Evolutionary conservation across 2,888 invertebrate species (phyloP).

Genomic region (Himalopsyche japonica): DNA sequence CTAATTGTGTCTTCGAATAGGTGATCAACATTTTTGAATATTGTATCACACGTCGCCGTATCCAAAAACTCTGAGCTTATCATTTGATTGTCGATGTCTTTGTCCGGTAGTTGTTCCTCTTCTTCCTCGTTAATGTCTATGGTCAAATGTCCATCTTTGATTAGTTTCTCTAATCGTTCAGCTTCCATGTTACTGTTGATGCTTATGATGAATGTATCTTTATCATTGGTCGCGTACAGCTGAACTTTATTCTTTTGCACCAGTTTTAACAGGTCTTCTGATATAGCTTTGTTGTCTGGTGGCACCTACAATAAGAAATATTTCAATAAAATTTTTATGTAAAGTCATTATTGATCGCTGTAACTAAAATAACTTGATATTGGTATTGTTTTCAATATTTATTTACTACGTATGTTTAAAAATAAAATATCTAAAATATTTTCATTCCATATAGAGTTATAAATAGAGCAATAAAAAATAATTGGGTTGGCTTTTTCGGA

Average conservation of each 20-base stretch:
- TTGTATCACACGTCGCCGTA: neutral
- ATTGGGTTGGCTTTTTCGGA: too few relatives aligned
- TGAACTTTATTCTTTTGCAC: conserved; percentile 17
- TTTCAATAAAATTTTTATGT: too few relatives aligned
- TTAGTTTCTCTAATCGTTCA: conserved; percentile 10
- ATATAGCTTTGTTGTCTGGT: neutral
- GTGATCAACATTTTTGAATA: neutral
- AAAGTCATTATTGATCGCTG: too few relatives aligned
- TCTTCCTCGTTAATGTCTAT: conserved; percentile 27
- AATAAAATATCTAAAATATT: too few relatives aligned
- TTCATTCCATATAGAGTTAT: too few relatives aligned
- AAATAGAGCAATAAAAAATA: too few relatives aligned
- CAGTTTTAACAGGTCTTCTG: conserved; percentile 20
- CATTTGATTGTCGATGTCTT: neutral
- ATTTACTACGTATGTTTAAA: too few relatives aligned
- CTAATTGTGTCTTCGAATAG: neutral
- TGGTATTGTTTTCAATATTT: too few relatives aligned
- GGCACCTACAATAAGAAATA: neutral
- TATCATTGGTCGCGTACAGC: conserved; percentile 24
- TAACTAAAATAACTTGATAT: too few relatives aligned
- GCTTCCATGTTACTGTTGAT: conserved; percentile 31
- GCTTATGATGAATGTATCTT: conserved; percentile 29
- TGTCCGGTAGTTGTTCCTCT: neutral
- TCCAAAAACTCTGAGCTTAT: neutral
- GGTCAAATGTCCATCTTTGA: conserved; percentile 25